A percentile compares a stretch with the other conserved stretches of the same genome.
phyloP scores from a whole-genome alignment of 2,113 vertebrate genomes.

The Etia nguti region DNA sequence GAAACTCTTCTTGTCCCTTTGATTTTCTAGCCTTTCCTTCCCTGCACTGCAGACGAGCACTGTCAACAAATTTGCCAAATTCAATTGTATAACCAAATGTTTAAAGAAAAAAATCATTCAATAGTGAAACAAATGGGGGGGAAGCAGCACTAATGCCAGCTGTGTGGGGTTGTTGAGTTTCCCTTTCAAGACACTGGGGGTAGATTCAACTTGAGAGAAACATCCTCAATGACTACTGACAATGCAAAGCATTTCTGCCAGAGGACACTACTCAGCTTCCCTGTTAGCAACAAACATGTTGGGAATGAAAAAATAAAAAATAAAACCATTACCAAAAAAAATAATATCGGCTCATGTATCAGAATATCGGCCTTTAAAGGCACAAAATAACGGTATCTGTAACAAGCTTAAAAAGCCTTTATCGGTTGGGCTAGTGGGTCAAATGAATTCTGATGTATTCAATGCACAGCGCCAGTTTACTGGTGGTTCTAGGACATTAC shows the following conservation, averaged over 20 bases:
- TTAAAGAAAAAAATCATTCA: not conserved
- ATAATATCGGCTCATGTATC: not conserved
- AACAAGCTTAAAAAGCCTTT: not conserved
- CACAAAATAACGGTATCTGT: not conserved
- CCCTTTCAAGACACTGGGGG: not conserved
- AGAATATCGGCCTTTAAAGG: not conserved
- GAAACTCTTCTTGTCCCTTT: not conserved
- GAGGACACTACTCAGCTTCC: not conserved
- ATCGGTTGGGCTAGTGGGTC: not conserved
- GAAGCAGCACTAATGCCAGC: not conserved
- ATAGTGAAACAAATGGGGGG: not conserved
- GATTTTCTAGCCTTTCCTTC: not conserved
- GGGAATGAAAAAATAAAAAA: not conserved
- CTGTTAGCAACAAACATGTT: not conserved
- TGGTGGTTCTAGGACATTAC: not conserved
- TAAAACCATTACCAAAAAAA: not conserved
- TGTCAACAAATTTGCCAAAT: not conserved
- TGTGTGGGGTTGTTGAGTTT: not conserved
- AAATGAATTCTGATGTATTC: not conserved
- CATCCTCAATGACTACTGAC: not conserved
- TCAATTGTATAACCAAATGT: not conserved
- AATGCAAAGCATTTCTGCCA: not conserved
- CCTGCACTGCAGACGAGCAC: accelerated
- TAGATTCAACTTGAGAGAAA: not conserved
- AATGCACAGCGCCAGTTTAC: not conserved